Base-by-base conservation (phyloP, 2,888 invertebrate genomes). In the Agonum fuliginosum region DNA sequence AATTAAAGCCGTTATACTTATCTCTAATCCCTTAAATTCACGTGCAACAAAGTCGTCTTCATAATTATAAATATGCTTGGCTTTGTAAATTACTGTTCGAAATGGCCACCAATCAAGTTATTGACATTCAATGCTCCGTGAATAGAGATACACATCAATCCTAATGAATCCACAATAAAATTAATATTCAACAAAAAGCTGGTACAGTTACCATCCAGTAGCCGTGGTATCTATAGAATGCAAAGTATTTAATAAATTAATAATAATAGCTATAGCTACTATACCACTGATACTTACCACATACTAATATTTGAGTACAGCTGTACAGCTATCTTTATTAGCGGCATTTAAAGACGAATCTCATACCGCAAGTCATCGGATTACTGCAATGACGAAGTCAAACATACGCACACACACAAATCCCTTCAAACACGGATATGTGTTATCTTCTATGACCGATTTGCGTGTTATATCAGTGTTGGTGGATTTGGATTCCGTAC, bases 351-450 rank as follows among this genome's bases (percentile, higher is more conserved):
- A 37, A 67, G 67, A 67, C 12, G 19, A 54, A 37, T 41, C 22
- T 17, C 67, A 67, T 22, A 67, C 37, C 24, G 67, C 67, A 67
- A 67, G 67, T 67, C 67, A 67, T 67, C 41, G 43, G 67, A 67
- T 67, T 67, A 67, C 67, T 22, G 67, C 65, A 67, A 41, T 67
- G 67, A 67, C 67, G n/a, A 6, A 27, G 37, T 3, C 37, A 67
- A 67, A 67, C 22, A 62, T 12, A 46, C 17, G 5, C 30, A 30
- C 37, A 62, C 30, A 62, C 19, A 17, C 41, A 37, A 24, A 67
- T 67, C 67, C 22, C 22, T 67, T 41, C 41, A 67, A 12, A 67
- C 41, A 20, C 22, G 58, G 58, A 27, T 34, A 19, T 17, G 20
- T 30, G 27, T 62, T 54, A 54, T 54, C 54, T 54, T 20, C 10